These are phyloP conservation scores for Scaptomyza reducta DNA, from an alignment of 2,888 invertebrate genomes.

Conservation along the genomic window DNA sequence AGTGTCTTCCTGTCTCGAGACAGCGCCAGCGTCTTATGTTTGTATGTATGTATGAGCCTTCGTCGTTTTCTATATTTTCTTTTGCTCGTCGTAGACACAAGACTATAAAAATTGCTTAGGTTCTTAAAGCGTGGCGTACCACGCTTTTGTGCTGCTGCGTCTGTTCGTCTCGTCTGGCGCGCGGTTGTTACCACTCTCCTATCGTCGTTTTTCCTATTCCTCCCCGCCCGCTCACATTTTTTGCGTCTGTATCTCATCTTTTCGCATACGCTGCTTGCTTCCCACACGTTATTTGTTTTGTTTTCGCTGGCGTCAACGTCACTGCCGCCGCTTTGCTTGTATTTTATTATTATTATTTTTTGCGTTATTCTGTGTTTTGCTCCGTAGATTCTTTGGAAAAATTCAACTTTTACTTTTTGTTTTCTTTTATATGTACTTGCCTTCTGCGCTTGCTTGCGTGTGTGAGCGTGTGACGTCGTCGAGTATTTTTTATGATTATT, in stretches of 20 bases:
- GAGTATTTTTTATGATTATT: constrained; percentile 73
- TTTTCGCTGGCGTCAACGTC: constrained; percentile 43
- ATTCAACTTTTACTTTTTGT: constrained; percentile 79
- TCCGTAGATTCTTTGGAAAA: constrained; percentile 79
- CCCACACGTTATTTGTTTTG: constrained; percentile 68
- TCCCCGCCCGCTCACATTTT: constrained; percentile 4
- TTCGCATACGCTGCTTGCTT: constrained; percentile 60
- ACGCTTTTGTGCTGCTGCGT: constrained; percentile 60
- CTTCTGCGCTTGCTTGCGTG: constrained; percentile 51
- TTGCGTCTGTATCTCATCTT: constrained; percentile 62
- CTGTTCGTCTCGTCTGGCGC: constrained; percentile 68
- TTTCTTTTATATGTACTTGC: constrained; percentile 62
- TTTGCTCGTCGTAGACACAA: constrained; percentile 67
- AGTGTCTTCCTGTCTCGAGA: constrained; percentile 63
- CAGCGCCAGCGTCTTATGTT: constrained; percentile 36
- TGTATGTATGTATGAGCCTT: constrained; percentile 33
- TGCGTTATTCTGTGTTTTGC: constrained; percentile 80
- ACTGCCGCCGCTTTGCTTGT: constrained; percentile 62
- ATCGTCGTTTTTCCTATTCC: neutral
- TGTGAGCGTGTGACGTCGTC: constrained; percentile 48
- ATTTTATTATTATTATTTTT: constrained; percentile 81
- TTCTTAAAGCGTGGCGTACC: constrained; percentile 61
- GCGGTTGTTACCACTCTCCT: constrained; percentile 47
- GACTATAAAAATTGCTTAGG: constrained; percentile 73
- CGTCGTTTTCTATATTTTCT: constrained; percentile 59